These are phyloP conservation scores for Coelogynopora nodosa DNA, from an alignment of 2,888 invertebrate genomes.

Conservation along the genomic window DNA sequence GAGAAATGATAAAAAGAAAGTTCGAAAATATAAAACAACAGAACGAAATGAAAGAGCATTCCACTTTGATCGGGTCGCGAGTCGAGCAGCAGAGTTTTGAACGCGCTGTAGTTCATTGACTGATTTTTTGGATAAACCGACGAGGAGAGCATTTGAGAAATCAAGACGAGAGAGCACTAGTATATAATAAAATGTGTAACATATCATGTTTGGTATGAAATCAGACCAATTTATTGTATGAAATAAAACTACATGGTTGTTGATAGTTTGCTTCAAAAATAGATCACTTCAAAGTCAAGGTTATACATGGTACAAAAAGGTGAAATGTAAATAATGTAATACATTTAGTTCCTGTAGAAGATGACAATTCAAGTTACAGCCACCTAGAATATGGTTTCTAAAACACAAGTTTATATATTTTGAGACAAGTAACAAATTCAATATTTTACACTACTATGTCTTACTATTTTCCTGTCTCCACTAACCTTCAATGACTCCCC, in stretches of 20 bases:
- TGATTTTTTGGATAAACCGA: too few relatives aligned
- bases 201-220: conserved; percentile 22
- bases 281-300: conserved; percentile 23
- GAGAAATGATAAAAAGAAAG: too few relatives aligned
- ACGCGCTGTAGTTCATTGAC: too few relatives aligned
- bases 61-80: too few relatives aligned
- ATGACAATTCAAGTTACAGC: neutral
- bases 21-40: too few relatives aligned
- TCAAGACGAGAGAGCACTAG: neutral
- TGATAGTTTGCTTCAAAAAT: conserved; percentile 10
- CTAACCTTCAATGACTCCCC: neutral
- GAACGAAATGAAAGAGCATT: too few relatives aligned
- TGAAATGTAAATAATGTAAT: conserved; percentile 26
- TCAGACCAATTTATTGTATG: conserved; percentile 8
- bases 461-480: neutral
- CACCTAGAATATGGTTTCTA: conserved; percentile 13
- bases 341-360: neutral
- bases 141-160: too few relatives aligned
- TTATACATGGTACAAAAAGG: conserved; percentile 11
- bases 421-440: neutral
- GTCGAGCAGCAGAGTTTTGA: too few relatives aligned
- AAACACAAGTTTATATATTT: neutral
- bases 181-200: neutral
- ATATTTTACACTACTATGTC: neutral
- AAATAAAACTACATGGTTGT: conserved; percentile 11